Percentiles rank a stretch among this genome's conserved stretches.
Conservation (phyloP, 2,797 vertebrate species). For the Myotis planiceps region DNA sequence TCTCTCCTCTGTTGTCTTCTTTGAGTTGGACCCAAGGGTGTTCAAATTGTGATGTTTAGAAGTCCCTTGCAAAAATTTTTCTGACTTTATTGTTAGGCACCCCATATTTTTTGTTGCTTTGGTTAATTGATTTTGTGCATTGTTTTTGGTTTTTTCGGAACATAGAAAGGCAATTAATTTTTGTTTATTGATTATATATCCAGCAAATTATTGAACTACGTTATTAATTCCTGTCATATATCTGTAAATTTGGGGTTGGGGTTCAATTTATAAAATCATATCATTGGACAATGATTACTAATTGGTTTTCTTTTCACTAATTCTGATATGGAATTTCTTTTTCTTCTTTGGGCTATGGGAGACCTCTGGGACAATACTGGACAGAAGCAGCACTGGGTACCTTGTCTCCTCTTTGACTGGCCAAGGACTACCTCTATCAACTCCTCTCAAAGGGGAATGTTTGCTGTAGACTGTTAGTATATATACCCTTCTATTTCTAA, state of each 20-base stretch:
- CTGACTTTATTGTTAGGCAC: neutral
- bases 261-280: neutral
- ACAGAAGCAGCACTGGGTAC: neutral
- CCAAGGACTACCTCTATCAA: neutral
- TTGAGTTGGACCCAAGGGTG: neutral
- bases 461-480: neutral
- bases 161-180: slow-evolving; percentile 39
- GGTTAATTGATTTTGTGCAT: neutral
- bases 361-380: neutral
- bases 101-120: slow-evolving; percentile 16
- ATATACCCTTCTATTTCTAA: neutral
- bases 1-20: neutral
- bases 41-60: neutral
- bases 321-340: neutral
- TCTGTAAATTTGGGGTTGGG: neutral
- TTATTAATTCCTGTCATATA: slow-evolving; percentile 29
- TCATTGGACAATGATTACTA: neutral
- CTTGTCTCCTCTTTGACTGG: neutral
- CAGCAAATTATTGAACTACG: neutral
- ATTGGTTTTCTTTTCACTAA: neutral
- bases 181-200: slow-evolving; percentile 30
- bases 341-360: neutral
- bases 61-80: neutral
- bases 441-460: neutral
- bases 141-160: neutral